These are phyloP conservation scores for Ormyrus pomaceus DNA, from an alignment of 2,888 invertebrate species.

Conservation along the genomic window DNA sequence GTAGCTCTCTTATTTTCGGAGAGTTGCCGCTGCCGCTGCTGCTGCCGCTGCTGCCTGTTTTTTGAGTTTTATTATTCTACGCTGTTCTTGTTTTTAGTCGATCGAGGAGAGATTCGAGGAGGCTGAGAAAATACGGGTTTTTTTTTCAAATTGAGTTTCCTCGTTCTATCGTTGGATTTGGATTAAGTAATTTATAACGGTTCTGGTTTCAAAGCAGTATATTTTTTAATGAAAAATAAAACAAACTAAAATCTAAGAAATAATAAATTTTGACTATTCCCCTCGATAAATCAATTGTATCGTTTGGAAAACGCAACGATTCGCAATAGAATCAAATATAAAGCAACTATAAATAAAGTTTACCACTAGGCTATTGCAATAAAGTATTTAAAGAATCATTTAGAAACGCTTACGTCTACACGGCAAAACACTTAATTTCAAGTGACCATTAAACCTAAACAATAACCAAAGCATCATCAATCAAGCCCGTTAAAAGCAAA, in stretches of 20 bases:
- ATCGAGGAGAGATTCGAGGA: constrained; percentile 10
- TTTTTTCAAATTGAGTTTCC: constrained; percentile 31
- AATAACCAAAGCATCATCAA: constrained; percentile 3
- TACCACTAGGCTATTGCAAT: no score
- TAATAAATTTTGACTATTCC: no score
- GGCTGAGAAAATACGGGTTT: constrained; percentile 15
- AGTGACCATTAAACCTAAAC: background rate
- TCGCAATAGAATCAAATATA: no score
- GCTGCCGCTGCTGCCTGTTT: constrained; percentile 20
- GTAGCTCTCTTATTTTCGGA: constrained; percentile 43
- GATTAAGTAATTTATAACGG: constrained; percentile 30
- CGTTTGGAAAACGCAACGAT: no score
- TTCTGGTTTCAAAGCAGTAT: background rate
- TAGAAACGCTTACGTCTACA: background rate
- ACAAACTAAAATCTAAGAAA: background rate
- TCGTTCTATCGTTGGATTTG: constrained; percentile 2
- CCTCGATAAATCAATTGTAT: no score
- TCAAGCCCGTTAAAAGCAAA: background rate
- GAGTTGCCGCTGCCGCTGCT: background rate
- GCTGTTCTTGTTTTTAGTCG: constrained; percentile 4
- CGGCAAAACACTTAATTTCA: no score
- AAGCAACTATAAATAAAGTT: no score
- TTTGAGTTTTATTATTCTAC: background rate
- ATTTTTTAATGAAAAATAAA: background rate
- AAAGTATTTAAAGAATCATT: background rate